Base-by-base conservation (phyloP, 2,888 invertebrate genomes). In the Papilio demoleus region DNA sequence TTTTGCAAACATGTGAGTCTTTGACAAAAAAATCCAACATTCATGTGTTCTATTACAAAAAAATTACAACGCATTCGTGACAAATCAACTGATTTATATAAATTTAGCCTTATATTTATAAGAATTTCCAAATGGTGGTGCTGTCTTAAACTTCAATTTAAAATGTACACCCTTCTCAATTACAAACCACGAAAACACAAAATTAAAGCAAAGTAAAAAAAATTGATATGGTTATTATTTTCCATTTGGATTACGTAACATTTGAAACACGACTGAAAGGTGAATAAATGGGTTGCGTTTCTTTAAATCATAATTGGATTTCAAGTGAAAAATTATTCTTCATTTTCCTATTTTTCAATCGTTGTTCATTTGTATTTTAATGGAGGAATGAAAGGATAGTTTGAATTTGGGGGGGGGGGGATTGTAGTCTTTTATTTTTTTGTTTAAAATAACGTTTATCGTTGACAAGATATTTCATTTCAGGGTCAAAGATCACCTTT, bases 351-450 rank as follows among this genome's bases (percentile, higher is more conserved):
- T 61, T 3, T 12, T 70, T 65, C 70, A 74, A 71, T 73, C 79
- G 86, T 88, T 88, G 90, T 90, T 89, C 88, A 83, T n/a, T 87
- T 88, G 86, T 86, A 74, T 78, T 72, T 73, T 79, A 81, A 80
- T 82, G 84, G 85, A 88, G 80, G n/a, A 88, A 86, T 90, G 88
- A 85, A n/a, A 88, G 88, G 81, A 85, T 81, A 85, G 76, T 86
- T 82, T 76, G 70, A 58, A 62, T n/a, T n/a, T n/a, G n/a, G n/a
- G n/a, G n/a, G n/a, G n/a, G n/a, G n/a, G n/a, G n/a, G n/a, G n/a
- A 70, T 14, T 8, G 61, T 14, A 53, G 5, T 12, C 36, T 22
- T 4, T 34, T 24, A 1, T 42, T 40, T 2, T 31, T 63, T 64
- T 24, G 58, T 45, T n/a, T n/a, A n/a, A n/a, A n/a, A n/a, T n/a